Base-by-base conservation (phyloP, 2,888 invertebrate species). In the Lasioglossum lativentre region DNA sequence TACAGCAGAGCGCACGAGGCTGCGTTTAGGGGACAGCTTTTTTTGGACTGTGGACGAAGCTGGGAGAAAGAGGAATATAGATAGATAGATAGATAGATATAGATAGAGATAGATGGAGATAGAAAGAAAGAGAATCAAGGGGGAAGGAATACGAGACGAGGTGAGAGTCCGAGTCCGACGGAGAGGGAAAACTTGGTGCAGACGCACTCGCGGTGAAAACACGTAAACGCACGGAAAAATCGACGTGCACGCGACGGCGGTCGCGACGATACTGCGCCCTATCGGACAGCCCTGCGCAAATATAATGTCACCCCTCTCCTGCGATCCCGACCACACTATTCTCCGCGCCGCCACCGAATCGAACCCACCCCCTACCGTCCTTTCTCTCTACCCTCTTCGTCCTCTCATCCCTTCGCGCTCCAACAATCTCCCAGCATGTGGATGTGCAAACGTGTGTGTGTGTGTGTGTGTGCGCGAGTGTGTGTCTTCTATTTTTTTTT, bases 231-330 rank as follows among this genome's bases (percentile, higher is more conserved):
- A 84, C 85, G 19, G 80, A 66, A 86, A 86, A 83, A 85, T 87
- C 88, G 83, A 89, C 88, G 91, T 93, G 91, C 92, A 93, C 94
- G 94, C 94, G 95, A 94, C 94, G 93, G 91, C 91, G 91, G 95
- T 93, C 95, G 95, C 95, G 94, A 94, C 93, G 93, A 94, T 94
- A 95, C 95, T 95, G 94, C 95, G 94, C 95, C 95, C 94, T 94
- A 94, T 93, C 94, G 94, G 94, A 91, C 93, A 91, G 93, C 94
- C 94, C 93, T 95, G 95, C 95, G 94, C 95, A 95, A 95, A 94
- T 95, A 95, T 95, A 95, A 94, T 94, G 92, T 92, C 92, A 93
- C 94, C 94, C 94, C 94, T 94, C 94, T 93, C 93, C 93, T 89
- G 71, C 89, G 83, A 79, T 88, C 86, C 75, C 89, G 83, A 82